A percentile compares a stretch with the other conserved stretches of the same genome.
These are phyloP conservation scores for Aldrovandia affinis DNA, from an alignment of 2,797 vertebrate genomes.

Conservation along the genomic window DNA sequence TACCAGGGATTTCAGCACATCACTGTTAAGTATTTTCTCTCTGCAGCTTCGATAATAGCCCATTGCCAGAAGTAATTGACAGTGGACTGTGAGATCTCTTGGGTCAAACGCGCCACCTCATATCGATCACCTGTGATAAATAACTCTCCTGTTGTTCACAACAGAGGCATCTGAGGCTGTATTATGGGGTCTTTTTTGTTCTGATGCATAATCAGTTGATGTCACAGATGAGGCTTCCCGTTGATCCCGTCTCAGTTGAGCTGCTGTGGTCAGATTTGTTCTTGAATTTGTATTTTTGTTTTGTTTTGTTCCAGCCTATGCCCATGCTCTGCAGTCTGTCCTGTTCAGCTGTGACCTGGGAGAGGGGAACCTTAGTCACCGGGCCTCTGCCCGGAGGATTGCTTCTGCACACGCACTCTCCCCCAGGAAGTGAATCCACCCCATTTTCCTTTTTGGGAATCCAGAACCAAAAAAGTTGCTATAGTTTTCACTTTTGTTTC, in stretches of 20 bases:
- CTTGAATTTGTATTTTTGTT: conserved; percentile 29
- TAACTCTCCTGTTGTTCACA: background rate
- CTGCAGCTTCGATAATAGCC: background rate
- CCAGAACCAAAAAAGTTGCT: background rate
- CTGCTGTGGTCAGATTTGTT: background rate
- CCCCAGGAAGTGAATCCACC: conserved; percentile 47
- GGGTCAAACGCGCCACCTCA: background rate
- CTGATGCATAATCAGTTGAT: background rate
- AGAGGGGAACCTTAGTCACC: conserved; percentile 44
- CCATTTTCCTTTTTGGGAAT: background rate
- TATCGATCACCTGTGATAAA: background rate
- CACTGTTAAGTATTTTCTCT: background rate
- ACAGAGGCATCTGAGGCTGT: background rate
- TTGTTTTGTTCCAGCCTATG: conserved; percentile 74
- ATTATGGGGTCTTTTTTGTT: background rate
- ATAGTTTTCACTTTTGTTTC: background rate
- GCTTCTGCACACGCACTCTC: conserved; percentile 51
- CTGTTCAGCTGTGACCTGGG: conserved; percentile 71
- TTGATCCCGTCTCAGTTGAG: background rate
- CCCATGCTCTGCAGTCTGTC: conserved; percentile 77
- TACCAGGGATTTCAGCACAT: background rate
- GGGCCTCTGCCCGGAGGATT: conserved; percentile 54
- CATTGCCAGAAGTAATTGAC: background rate
- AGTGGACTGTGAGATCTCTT: background rate
- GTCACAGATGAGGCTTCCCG: background rate